A percentile compares a stretch with the other conserved stretches of the same genome.
phyloP scores from a whole-genome alignment of 2,888 invertebrate species.

The Gordius sp. region DNA sequence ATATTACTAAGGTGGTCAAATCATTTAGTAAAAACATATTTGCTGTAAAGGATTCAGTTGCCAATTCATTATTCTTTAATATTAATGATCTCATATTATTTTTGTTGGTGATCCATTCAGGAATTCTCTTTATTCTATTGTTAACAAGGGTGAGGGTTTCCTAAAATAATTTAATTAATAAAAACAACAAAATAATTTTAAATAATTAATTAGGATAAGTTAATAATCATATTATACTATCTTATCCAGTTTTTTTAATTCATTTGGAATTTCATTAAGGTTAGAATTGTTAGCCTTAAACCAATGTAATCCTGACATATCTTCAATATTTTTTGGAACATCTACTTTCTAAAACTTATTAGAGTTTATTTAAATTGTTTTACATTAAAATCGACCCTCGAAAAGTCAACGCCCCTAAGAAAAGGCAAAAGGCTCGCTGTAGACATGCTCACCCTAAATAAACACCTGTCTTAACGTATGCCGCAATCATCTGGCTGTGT shows the following conservation, averaged over 20 bases:
- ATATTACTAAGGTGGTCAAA: not conserved
- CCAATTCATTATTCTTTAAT: not conserved
- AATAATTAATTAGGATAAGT: not conserved
- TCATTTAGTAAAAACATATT: constrained; percentile 7
- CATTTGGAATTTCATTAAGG: not conserved
- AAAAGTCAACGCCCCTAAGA: not conserved
- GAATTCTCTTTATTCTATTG: not conserved
- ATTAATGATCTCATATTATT: not conserved
- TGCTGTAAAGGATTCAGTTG: not conserved
- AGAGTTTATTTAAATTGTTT: not conserved
- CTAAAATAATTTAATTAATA: constrained; percentile 1
- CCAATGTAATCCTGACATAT: constrained; percentile 10
- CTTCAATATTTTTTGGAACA: not conserved
- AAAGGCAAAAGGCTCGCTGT: constrained; percentile 2
- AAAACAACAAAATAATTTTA: not conserved
- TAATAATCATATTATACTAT: not conserved
- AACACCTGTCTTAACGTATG: too few relatives aligned
- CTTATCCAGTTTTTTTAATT: not conserved
- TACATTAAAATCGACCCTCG: not conserved
- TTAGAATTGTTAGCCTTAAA: not conserved
- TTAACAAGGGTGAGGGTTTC: not conserved
- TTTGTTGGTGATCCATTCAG: not conserved
- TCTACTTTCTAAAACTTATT: not conserved
- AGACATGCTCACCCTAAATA: too few relatives aligned
- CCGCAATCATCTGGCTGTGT: too few relatives aligned